A percentile compares a stretch with the other conserved stretches of the same genome.
Conservation (phyloP, 2,888 invertebrate species). For the Mimas tiliae region DNA sequence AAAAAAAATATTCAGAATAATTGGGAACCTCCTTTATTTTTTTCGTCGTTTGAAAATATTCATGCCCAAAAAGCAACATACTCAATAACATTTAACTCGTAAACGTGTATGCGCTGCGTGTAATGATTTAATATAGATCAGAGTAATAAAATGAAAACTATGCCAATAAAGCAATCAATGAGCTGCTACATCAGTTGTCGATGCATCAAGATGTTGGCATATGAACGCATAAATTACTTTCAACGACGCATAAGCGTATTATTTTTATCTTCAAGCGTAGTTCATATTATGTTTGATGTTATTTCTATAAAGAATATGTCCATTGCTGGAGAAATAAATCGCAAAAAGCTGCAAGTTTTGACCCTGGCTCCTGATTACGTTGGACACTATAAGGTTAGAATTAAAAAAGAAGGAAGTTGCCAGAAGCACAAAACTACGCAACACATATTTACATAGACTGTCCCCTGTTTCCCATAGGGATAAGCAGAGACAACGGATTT, state of each 20-base stretch:
- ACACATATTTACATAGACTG: no score
- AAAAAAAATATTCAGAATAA: no score
- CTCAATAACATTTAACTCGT: neutral
- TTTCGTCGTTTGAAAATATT: no score
- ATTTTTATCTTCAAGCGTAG: neutral
- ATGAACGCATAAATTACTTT: slow-evolving; percentile 9
- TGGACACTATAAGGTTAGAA: no score
- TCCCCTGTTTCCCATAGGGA: no score
- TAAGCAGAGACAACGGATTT: no score
- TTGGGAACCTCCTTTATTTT: no score
- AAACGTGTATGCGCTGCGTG: no score
- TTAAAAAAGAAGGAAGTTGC: no score
- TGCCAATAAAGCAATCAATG: slow-evolving; percentile 26
- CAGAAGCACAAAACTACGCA: no score
- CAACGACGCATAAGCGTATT: neutral
- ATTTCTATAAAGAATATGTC: neutral
- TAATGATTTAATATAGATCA: slow-evolving; percentile 25
- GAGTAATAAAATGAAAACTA: slow-evolving; percentile 27
- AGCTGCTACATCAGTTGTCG: slow-evolving; percentile 15
- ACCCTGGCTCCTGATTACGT: neutral
- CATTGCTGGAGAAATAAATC: neutral
- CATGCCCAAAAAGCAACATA: no score
- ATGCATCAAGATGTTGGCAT: slow-evolving; percentile 13
- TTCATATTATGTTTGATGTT: neutral
- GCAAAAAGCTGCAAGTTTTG: neutral